phyloP scores from a whole-genome alignment of 2,888 invertebrate genomes.

The Eretmocerus hayati region DNA sequence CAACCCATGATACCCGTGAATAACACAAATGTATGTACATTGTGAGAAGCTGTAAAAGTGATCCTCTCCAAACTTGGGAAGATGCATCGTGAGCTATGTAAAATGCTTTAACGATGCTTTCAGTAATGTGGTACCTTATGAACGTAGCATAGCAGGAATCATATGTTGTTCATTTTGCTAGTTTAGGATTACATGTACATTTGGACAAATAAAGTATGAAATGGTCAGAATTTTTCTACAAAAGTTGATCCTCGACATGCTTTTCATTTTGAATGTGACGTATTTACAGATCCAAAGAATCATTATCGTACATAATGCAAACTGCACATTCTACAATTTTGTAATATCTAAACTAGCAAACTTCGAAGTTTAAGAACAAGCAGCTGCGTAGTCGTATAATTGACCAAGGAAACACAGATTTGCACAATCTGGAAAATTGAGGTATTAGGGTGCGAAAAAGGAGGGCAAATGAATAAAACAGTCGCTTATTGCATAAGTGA shows the following conservation, averaged over 20 bases:
- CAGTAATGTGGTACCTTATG: background rate
- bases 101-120: conserved; percentile 19
- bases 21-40: no score
- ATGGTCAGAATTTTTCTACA: background rate
- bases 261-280: no score
- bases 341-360: conserved; percentile 20
- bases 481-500: background rate
- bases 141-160: background rate
- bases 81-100: conserved; percentile 22
- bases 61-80: conserved; percentile 15
- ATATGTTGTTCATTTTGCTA: conserved; percentile 10
- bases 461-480: background rate
- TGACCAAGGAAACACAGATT: no score
- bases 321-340: no score
- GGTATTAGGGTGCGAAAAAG: background rate
- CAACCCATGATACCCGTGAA: no score
- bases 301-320: no score
- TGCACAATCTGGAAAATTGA: no score
- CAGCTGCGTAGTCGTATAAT: conserved; percentile 2
- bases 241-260: no score
- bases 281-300: no score
- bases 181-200: conserved; percentile 11
- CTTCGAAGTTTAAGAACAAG: background rate
- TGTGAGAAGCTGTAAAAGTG: no score
- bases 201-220: background rate